Conservation (phyloP, 2,113 vertebrate genomes). For the Pollimyrus isidori region DNA sequence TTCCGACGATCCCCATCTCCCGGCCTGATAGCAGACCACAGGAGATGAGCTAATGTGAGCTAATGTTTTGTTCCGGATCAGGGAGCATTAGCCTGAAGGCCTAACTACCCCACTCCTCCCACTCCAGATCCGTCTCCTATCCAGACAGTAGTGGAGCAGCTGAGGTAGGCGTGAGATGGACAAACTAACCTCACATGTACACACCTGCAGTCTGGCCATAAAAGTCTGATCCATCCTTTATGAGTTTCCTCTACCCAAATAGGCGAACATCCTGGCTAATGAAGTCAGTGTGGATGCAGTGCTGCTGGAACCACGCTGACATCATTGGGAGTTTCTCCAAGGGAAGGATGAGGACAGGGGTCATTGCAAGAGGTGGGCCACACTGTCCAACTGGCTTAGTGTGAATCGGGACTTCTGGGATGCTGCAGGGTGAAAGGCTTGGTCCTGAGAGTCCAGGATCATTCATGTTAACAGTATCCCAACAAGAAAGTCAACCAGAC, state of each 20-base stretch:
- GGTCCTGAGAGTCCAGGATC: background rate
- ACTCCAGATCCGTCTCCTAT: background rate
- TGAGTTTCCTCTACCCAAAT: slow-evolving; percentile 31
- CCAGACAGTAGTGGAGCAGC: background rate
- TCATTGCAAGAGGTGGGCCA: slow-evolving; percentile 16
- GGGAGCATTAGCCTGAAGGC: slow-evolving; percentile 24
- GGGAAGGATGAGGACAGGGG: slow-evolving; percentile 21
- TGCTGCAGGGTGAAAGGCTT: slow-evolving; percentile 19
- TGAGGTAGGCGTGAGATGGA: background rate
- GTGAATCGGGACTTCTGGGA: slow-evolving; percentile 22
- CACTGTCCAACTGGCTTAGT: background rate
- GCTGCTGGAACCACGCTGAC: slow-evolving; percentile 22
- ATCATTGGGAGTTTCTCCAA: slow-evolving; percentile 34
- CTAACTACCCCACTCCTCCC: background rate
- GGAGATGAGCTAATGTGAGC: slow-evolving; percentile 49
- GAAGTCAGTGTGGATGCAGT: slow-evolving; percentile 27
- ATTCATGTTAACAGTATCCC: background rate
- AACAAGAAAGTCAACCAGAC: background rate
- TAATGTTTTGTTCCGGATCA: slow-evolving; percentile 39
- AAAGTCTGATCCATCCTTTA: slow-evolving; percentile 29
- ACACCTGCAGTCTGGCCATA: slow-evolving; percentile 26
- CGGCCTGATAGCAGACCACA: slow-evolving; percentile 43
- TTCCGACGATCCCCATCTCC: slow-evolving; percentile 44
- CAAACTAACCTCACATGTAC: background rate
- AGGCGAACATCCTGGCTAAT: slow-evolving; percentile 9